Evolutionary conservation across 1,140 invertebrate species (phyloP).

Genomic region (Liolophura sinensis): DNA sequence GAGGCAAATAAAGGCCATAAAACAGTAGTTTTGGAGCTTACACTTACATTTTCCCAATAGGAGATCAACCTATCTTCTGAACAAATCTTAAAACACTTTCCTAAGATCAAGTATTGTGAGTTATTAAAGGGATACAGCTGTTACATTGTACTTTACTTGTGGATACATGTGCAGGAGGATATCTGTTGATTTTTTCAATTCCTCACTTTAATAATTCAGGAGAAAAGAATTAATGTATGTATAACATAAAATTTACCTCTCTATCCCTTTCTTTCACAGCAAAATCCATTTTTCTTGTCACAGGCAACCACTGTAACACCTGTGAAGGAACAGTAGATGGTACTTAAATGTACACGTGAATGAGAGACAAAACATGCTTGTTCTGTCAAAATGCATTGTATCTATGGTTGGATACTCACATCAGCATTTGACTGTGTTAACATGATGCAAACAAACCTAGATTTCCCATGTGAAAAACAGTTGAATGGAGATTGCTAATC

Average conservation of each 20-base stretch:
- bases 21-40: too few species aligned
- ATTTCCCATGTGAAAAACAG: slow-evolving; percentile 5
- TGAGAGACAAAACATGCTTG: too few species aligned
- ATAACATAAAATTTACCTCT: slow-evolving; percentile 17
- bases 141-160: neutral
- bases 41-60: too few species aligned
- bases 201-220: too few species aligned
- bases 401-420: too few species aligned
- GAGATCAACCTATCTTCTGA: too few species aligned
- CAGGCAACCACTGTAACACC: slow-evolving; percentile 51
- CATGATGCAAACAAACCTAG: too few species aligned
- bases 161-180: neutral
- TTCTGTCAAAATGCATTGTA: too few species aligned
- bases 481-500: neutral
- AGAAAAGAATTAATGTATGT: neutral
- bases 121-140: neutral
- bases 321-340: slow-evolving; percentile 21
- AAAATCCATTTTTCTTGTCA: slow-evolving; percentile 42
- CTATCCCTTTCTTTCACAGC: slow-evolving; percentile 27
- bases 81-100: too few species aligned
- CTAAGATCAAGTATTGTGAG: neutral
- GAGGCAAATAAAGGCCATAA: too few species aligned
- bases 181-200: neutral
- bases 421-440: too few species aligned
- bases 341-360: too few species aligned